Evolutionary conservation across 1,140 invertebrate genomes (phyloP).

Genomic region (Dolichoris vasculosae): DNA sequence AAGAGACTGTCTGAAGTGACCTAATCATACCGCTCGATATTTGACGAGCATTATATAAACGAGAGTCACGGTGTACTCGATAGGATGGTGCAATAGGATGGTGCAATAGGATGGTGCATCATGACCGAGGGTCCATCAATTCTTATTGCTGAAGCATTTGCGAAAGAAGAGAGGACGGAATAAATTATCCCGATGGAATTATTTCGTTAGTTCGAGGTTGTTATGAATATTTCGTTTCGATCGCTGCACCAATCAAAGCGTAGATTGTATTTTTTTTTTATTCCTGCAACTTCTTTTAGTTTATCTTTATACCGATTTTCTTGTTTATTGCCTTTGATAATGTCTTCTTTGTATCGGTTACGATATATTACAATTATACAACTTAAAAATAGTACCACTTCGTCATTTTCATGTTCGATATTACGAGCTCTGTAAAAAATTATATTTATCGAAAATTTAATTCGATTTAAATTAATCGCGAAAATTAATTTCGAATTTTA

Average conservation of each 20-base stretch:
- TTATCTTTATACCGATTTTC: no score
- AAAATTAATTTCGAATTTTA: no score
- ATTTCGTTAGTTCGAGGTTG: no score
- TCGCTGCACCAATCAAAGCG: background rate
- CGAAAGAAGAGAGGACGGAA: background rate
- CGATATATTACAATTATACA: no score
- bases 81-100: background rate
- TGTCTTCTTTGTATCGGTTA: no score
- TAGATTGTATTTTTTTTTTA: background rate
- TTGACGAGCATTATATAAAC: constrained; percentile 57
- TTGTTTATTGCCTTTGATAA: no score
- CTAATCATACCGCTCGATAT: constrained; percentile 58
- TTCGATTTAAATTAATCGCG: no score
- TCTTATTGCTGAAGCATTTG: background rate
- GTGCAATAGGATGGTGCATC: background rate
- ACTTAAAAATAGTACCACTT: no score
- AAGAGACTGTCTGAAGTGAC: constrained; percentile 51
- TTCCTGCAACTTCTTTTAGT: background rate
- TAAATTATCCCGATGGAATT: background rate
- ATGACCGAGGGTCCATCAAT: background rate
- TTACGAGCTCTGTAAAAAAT: no score
- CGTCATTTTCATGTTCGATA: no score
- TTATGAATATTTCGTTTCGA: background rate
- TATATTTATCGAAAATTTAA: no score
- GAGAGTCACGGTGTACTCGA: background rate